A percentile compares a stretch with the other conserved stretches of the same genome.
Conservation (phyloP, 2,113 vertebrate species). For the Dromas ardeola region DNA sequence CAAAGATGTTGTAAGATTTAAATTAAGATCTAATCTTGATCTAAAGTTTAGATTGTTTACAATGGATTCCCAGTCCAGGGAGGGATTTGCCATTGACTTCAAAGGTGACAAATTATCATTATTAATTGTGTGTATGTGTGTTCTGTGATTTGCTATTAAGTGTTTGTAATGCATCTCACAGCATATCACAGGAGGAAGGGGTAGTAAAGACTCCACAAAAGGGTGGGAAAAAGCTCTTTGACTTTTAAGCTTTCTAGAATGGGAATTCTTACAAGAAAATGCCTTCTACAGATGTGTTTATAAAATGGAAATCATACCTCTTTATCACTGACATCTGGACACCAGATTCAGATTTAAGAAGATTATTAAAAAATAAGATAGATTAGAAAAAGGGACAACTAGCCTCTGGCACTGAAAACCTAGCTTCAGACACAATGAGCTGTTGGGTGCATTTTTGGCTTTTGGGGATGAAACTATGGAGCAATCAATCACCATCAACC, state of each 20-base stretch:
- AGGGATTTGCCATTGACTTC: neutral
- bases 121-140: neutral
- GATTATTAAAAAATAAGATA: conserved; percentile 66
- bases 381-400: conserved; percentile 42
- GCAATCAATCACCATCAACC: neutral
- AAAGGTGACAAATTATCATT: neutral
- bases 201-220: neutral
- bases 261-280: conserved; percentile 62
- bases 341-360: conserved; percentile 77
- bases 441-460: conserved; percentile 18
- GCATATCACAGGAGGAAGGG: neutral
- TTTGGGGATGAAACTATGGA: neutral
- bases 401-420: conserved; percentile 37
- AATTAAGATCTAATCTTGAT: neutral
- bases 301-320: conserved; percentile 72
- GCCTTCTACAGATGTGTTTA: conserved; percentile 78
- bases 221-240: neutral
- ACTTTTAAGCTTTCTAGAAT: neutral
- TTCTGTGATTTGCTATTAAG: neutral
- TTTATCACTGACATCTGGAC: conserved; percentile 86
- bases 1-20: neutral
- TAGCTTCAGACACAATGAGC: conserved; percentile 50
- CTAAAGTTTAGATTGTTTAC: neutral
- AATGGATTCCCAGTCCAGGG: neutral
- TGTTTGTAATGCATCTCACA: neutral